Evolutionary conservation across 2,888 invertebrate species (phyloP).

Genomic region (Plebejus anna): DNA sequence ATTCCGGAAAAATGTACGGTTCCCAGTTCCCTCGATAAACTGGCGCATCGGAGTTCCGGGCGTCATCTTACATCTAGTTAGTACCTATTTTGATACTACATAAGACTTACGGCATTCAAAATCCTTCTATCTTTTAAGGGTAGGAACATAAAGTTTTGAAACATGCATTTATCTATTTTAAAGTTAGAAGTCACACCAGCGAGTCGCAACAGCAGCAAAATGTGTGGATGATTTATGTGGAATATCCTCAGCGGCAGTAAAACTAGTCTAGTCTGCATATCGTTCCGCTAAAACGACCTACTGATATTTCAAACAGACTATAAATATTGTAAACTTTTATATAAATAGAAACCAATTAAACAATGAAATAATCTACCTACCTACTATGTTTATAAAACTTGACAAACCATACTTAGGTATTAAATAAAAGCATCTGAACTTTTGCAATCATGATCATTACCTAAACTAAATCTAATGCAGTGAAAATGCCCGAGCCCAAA

Average conservation of each 20-base stretch:
- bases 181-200: conserved; percentile 20
- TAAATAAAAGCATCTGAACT: no score
- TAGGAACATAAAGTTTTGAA: conserved; percentile 10
- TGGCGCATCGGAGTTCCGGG: no score
- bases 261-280: neutral
- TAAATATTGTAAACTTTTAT: neutral
- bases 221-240: neutral
- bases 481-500: neutral
- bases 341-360: neutral
- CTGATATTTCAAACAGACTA: neutral
- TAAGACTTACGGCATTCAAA: neutral
- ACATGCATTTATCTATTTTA: conserved; percentile 21
- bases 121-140: conserved; percentile 3
- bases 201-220: neutral
- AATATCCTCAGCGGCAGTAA: conserved; percentile 1
- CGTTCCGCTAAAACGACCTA: neutral
- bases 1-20: no score
- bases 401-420: no score
- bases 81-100: neutral
- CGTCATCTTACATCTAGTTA: no score
- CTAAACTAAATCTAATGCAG: neutral
- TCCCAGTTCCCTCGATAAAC: no score
- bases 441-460: no score
- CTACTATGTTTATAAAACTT: no score
- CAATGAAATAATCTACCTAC: neutral